Evolutionary conservation across 2,888 invertebrate genomes (phyloP), one percentile per base, ranked within the genome.

Genomic region (Formica aserva): DNA sequence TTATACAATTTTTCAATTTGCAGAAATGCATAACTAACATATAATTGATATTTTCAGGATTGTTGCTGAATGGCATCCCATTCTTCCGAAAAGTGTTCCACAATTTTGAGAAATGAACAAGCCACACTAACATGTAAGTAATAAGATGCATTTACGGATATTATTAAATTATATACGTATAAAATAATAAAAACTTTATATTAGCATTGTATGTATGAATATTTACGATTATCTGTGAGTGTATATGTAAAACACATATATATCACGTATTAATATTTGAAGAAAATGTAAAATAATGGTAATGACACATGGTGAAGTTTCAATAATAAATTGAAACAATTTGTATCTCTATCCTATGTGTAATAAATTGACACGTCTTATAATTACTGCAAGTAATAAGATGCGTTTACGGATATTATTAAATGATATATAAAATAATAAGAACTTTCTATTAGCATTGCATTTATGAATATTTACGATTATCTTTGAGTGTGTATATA

Each of bases 21-120:
- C 13, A 32, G 15, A 18, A 29, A 65, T 38, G 32, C 4, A 62
- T 57, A 55, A 45, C 57, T 57, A 18, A 38, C 26, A 72, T 11
- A 8, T 48, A 15, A 15, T 57, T 29, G 8, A 29, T 60, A 15
- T 60, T 60, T 26, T 86, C 63, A 76, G 55, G 29, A 32, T 29
- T 26, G 82, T 65, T 57, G 29, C 18, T 41, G 15, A 29, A 41
- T 60, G 18, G 29, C 6, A n/a, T 35, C 15, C 3, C 18, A 38
- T 18, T 74, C 29, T 60, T 74, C 8, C n/a, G 6, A 38, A 18
- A 26, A 22, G 22, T 71, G 22, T 35, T 32, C 0, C 11, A 18
- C 8, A 11, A 35, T 52, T 52, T n/a, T 29, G 9, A 45, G 3
- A 22, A 55, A 55, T 35, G 22, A n/a, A n/a, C 8, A 22, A 5